Conservation (phyloP, 1,140 invertebrate genomes). For the Eulimnadia texana region DNA sequence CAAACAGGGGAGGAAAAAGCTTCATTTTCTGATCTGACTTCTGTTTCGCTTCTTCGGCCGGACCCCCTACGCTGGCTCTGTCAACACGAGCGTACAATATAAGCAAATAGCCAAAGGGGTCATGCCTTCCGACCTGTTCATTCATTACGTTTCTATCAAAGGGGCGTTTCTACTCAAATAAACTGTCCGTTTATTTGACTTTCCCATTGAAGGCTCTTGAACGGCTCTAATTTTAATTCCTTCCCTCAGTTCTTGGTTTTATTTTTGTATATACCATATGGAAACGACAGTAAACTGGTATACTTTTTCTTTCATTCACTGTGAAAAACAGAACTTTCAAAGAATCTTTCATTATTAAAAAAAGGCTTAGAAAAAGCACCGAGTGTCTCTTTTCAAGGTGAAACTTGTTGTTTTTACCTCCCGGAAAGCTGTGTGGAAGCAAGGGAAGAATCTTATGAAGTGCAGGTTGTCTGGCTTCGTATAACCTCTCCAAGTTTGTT, state of each 20-base stretch:
- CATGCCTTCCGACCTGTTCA: not conserved
- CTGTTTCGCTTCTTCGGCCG: too few species aligned
- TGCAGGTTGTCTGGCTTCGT: not conserved
- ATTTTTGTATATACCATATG: too few species aligned
- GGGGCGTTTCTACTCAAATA: not conserved
- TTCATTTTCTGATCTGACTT: too few species aligned
- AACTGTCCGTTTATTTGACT: not conserved
- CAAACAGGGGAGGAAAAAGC: too few species aligned
- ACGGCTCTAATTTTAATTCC: too few species aligned
- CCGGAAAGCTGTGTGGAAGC: not conserved
- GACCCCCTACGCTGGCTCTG: not conserved
- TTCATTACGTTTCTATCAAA: not conserved
- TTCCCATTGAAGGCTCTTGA: too few species aligned
- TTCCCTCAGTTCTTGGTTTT: not conserved
- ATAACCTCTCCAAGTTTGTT: not conserved
- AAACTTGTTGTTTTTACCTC: not conserved
- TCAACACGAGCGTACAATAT: not conserved
- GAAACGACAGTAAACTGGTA: too few species aligned
- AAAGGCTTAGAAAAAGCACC: too few species aligned
- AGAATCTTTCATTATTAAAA: too few species aligned
- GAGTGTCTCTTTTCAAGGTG: not conserved
- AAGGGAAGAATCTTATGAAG: not conserved
- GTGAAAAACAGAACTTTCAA: too few species aligned
- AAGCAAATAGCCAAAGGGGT: not conserved
- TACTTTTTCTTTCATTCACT: too few species aligned